Evolutionary conservation across 2,797 vertebrate genomes (phyloP).

Genomic region (Syncerus caffer): DNA sequence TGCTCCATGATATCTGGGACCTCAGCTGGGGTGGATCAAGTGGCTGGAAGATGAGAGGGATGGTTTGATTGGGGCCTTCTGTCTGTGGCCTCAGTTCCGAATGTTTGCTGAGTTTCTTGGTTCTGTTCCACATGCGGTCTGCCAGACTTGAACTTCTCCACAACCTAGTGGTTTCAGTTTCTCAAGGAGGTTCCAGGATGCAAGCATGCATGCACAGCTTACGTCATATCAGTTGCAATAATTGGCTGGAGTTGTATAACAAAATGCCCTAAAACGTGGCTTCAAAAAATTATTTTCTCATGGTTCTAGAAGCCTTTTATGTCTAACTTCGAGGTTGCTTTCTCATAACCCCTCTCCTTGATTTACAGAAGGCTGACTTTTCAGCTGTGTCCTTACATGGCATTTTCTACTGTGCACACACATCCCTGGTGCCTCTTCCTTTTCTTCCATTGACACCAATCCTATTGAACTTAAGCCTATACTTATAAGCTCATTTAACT

Average conservation of each 20-base stretch:
- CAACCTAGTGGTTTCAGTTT: not conserved
- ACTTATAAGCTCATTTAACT: not conserved
- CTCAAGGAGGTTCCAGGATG: not conserved
- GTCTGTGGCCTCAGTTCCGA: not conserved
- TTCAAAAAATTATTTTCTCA: not conserved
- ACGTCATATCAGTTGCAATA: not conserved
- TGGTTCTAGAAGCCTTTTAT: not conserved
- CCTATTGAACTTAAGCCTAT: not conserved
- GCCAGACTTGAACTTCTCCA: not conserved
- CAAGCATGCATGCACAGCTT: not conserved
- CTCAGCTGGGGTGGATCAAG: not conserved
- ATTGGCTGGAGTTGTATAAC: not conserved
- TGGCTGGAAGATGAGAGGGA: not conserved
- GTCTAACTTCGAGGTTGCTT: not conserved
- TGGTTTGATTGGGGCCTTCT: not conserved
- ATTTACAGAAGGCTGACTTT: not conserved
- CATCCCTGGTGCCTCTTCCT: not conserved
- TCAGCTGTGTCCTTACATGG: not conserved
- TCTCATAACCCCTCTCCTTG: not conserved
- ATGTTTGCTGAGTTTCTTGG: not conserved
- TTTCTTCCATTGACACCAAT: not conserved
- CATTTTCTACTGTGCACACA: not conserved
- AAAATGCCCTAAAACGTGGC: not conserved
- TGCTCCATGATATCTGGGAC: not conserved
- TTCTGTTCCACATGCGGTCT: not conserved